phyloP scores from a whole-genome alignment of 2,113 vertebrate genomes.

The Paradisaea rubra region DNA sequence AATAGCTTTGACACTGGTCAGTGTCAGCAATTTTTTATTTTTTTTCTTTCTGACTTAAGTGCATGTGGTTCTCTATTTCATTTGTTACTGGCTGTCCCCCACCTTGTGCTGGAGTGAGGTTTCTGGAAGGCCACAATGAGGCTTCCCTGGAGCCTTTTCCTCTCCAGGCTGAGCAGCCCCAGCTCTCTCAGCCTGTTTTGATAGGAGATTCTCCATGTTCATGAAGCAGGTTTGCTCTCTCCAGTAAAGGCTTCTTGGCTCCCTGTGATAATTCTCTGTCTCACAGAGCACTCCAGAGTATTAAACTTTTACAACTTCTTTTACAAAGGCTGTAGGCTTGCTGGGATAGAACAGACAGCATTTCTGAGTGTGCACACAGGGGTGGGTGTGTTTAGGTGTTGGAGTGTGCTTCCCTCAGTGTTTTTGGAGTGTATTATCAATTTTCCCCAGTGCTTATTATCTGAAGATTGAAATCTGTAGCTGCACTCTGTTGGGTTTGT shows the following conservation, averaged over 20 bases:
- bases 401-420: neutral
- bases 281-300: neutral
- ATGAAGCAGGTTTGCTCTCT: neutral
- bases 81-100: neutral
- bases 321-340: neutral
- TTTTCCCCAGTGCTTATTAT: neutral
- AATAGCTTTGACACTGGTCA: neutral
- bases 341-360: neutral
- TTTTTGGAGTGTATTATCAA: neutral
- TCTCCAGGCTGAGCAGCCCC: neutral
- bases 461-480: neutral
- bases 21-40: neutral
- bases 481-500: neutral
- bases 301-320: neutral
- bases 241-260: neutral
- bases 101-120: neutral
- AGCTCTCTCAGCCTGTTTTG: neutral
- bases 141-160: neutral
- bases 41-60: neutral
- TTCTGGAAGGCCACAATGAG: neutral
- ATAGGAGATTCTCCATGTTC: neutral
- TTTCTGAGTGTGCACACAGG: neutral
- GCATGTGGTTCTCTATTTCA: neutral
- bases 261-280: neutral
- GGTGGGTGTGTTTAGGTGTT: neutral